Evolutionary conservation across 2,888 invertebrate species (phyloP), one percentile per base, ranked within the genome.

Genomic region (Dasysyrphus albostriatus): DNA sequence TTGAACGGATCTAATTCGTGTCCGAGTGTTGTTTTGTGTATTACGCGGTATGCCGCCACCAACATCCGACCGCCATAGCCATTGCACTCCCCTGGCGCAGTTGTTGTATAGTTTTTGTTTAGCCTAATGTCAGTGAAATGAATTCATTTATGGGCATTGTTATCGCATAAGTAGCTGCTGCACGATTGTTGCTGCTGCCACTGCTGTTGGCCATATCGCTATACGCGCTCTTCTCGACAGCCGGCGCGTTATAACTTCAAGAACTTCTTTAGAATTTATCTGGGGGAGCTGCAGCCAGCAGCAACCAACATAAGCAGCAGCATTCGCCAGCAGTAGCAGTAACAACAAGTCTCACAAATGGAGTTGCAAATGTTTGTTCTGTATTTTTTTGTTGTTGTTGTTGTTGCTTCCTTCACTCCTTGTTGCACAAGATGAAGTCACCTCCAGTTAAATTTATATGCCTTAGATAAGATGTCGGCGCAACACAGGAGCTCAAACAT

Each of bases 131-230:
- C 87, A 79, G 87, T 78, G 87, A 83, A 83, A 87, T 87, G 87
- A 87, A 87, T 87, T 87, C 87, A 87, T 87, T 87, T 87, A 87
- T 87, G 87, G 87, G 87, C 87, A 87, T 87, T 87, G 87, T 87
- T 87, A 87, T 87, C 87, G 78, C 56, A 83, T 83, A 87, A 87
- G 87, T 83, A 87, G 87, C 87, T 83, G 78, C 75, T 83, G 78
- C 82, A 83, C 87, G 78, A 87, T 74, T 87, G 63, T 47, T 44
- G 54, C 19, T 39, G 72, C 19, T 39, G 72, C 59, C 44, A 32
- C 65, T 76, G 58, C 54, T 58, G 44, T 34, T 42, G 42, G 49
- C 34, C 34, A 24, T 59, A 34, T 44, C 51, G 54, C 16, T 63
- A n/a, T 24, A 14, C 32, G 32, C 44, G 47, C 47, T 47, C 32